Conservation (phyloP, 2,888 invertebrate species). For the Pachliopta kotzebuea region DNA sequence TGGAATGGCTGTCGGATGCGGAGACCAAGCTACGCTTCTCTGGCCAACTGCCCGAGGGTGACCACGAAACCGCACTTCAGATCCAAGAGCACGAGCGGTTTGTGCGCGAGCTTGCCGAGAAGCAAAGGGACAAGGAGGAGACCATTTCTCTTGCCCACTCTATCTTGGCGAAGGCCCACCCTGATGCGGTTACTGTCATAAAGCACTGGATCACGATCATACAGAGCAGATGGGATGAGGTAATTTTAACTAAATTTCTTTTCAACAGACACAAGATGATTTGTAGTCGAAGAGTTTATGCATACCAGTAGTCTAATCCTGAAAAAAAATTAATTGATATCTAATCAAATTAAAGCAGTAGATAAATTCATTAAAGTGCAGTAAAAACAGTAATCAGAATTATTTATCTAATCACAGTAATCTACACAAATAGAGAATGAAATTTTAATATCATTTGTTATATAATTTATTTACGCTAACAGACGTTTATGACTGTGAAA, state of each 20-base stretch:
- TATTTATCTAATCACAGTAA: constrained; percentile 18
- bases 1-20: constrained; percentile 98
- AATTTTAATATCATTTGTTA: too few species aligned
- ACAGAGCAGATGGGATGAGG: constrained; percentile 97
- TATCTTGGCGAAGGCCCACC: constrained; percentile 96
- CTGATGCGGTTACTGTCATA: constrained; percentile 98
- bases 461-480: too few species aligned
- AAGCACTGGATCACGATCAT: constrained; percentile 99
- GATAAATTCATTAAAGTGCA: constrained; percentile 4
- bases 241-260: constrained; percentile 45
- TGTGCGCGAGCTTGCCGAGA: constrained; percentile 89
- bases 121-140: constrained; percentile 92
- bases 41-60: constrained; percentile 95
- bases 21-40: constrained; percentile 97
- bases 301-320: too few species aligned
- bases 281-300: too few species aligned
- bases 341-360: constrained; percentile 3
- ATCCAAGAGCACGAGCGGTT: constrained; percentile 93
- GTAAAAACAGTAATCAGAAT: background rate
- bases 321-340: background rate
- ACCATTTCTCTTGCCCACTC: constrained; percentile 93
- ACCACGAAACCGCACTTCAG: constrained; percentile 91
- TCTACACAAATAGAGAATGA: too few species aligned
- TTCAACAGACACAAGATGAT: too few species aligned
- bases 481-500: too few species aligned